Evolutionary conservation across 2,888 invertebrate species (phyloP), one percentile per base, ranked within the genome.

Genomic region (Azorinus chamasolen): DNA sequence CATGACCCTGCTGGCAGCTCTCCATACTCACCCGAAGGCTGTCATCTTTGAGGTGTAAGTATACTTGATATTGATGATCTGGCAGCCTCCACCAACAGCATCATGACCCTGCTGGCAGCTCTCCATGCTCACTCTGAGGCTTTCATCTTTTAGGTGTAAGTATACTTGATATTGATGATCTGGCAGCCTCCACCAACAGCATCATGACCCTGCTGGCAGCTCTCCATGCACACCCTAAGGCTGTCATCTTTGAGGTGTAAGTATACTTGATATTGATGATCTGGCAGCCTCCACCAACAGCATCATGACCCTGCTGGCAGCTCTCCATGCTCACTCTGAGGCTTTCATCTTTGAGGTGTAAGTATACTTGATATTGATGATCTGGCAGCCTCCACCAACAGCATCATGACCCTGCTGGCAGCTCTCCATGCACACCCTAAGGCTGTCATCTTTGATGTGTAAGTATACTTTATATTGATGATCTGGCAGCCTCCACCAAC

Each of bases 111-210:
- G 22, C 93, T 99, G 75, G 88, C 93, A 1, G 87, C 89, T 14
- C 87, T 93, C 2, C 80, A 92, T 25, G 80, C 91, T 16, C 87
- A 89, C 57, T 89, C 90, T 5, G 45, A 76, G 39, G 63, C 84
- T 18, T 64, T 62, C 16, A 48, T 80, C 14, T 71, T 81, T 2
- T 76, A 80, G 43, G 77, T 75, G 86, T 86, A 69, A n/a, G n/a
- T n/a, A n/a, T n/a, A n/a, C n/a, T n/a, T n/a, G 96, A 96, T 86
- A 96, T 98, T 91, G 99, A 99, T 92, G 98, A 99, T 89, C 88
- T 95, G 65, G 94, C 94, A 16, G 96, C 98, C 12, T 98, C 98
- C 1, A n/a, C n/a, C n/a, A n/a, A n/a, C n/a, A 62, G 79, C n/a
- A n/a, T n/a, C n/a, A n/a, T n/a, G n/a, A n/a, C n/a, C n/a, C n/a